Evolutionary conservation across 2,888 invertebrate species (phyloP).

Genomic region (Aethes cnicana): DNA sequence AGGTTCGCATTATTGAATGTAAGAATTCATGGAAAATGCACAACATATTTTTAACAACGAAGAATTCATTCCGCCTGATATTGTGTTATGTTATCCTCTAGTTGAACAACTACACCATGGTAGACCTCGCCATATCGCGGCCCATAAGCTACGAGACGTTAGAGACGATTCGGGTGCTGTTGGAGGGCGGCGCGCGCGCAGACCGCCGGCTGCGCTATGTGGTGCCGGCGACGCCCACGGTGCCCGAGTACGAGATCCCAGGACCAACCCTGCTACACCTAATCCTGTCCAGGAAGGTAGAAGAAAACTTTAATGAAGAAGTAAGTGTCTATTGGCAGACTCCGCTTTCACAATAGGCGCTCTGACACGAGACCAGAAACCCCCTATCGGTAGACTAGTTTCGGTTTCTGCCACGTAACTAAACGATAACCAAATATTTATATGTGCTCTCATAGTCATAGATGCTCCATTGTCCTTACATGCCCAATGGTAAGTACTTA

Average conservation of each 20-base stretch:
- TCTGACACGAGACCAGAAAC: too few relatives aligned
- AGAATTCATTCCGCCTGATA: not conserved
- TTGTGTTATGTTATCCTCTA: conserved; percentile 37
- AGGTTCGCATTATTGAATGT: too few relatives aligned
- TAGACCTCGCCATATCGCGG: conserved; percentile 60
- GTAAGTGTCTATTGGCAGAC: too few relatives aligned
- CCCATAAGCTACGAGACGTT: conserved; percentile 51
- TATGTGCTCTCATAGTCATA: too few relatives aligned
- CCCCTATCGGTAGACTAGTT: too few relatives aligned
- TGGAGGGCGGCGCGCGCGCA: conserved; percentile 56
- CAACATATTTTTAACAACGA: too few relatives aligned
- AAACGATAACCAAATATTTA: too few relatives aligned
- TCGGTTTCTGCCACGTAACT: too few relatives aligned
- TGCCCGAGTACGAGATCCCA: conserved; percentile 30
- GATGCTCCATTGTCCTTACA: too few relatives aligned
- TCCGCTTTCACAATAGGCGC: too few relatives aligned
- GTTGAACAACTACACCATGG: conserved; percentile 51
- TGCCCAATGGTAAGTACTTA: too few relatives aligned
- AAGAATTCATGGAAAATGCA: too few relatives aligned
- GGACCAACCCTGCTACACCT: conserved; percentile 67
- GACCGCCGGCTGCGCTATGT: conserved; percentile 44
- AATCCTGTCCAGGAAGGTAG: conserved; percentile 50
- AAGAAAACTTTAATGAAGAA: conserved; percentile 48
- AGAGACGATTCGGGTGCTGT: conserved; percentile 50
- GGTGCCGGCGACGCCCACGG: conserved; percentile 1